A percentile compares a stretch with the other conserved stretches of the same genome.
Conservation (phyloP, 2,113 vertebrate species). For the Suncus etruscus region DNA sequence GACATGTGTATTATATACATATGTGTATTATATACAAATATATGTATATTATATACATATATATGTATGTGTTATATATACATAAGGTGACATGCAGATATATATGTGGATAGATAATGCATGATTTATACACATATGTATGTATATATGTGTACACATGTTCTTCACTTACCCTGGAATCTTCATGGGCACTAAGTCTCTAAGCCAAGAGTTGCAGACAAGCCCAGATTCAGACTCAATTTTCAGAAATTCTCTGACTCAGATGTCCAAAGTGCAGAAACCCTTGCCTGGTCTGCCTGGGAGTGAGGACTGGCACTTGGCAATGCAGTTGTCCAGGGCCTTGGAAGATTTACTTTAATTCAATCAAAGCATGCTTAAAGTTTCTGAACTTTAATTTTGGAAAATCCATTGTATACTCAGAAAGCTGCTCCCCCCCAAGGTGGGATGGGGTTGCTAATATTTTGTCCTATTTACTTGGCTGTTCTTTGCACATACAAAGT, state of each 20-base stretch:
- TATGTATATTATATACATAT: too few relatives aligned
- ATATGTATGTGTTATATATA: too few relatives aligned
- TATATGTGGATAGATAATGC: rapidly evolving
- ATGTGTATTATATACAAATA: too few relatives aligned
- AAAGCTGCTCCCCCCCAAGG: too few relatives aligned
- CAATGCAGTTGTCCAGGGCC: too few relatives aligned
- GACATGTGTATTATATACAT: too few relatives aligned
- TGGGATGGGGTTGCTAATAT: too few relatives aligned
- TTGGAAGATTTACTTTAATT: background rate
- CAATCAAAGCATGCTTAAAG: background rate
- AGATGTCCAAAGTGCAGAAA: background rate
- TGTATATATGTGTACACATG: background rate
- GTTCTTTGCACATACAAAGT: too few relatives aligned
- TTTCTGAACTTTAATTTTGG: background rate
- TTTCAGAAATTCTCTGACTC: background rate
- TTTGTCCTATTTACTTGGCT: too few relatives aligned
- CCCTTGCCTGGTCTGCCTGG: background rate
- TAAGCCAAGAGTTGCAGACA: background rate
- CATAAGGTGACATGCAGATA: background rate
- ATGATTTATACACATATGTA: too few relatives aligned
- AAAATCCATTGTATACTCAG: too few relatives aligned
- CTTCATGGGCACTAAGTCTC: background rate
- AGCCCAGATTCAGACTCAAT: background rate
- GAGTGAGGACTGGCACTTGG: too few relatives aligned
- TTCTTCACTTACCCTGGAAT: background rate